A percentile compares a stretch with the other conserved stretches of the same genome.
Evolutionary conservation across 2,888 invertebrate species (phyloP).

Genomic region (Fragum whitleyi): DNA sequence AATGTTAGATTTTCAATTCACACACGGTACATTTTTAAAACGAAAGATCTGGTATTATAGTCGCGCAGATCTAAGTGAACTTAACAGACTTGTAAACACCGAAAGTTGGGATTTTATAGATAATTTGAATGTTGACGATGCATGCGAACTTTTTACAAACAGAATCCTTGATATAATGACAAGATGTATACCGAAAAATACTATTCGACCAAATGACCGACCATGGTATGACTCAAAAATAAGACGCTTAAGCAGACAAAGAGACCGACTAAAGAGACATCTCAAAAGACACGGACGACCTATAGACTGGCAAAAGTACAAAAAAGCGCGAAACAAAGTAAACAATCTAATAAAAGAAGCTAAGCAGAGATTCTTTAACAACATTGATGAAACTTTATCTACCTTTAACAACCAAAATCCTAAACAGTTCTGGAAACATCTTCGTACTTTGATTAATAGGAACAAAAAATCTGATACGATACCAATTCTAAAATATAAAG

Average conservation of each 20-base stretch:
- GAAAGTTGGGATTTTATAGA: constrained; percentile 6
- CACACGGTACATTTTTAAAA: not conserved
- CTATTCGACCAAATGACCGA: constrained; percentile 30
- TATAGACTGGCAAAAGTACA: constrained; percentile 18
- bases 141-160: not conserved
- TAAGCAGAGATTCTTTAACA: constrained; percentile 17
- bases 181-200: constrained; percentile 38
- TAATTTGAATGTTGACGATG: not conserved
- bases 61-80: not conserved
- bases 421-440: constrained; percentile 31
- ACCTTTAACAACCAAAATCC: not conserved
- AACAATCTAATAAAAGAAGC: constrained; percentile 34
- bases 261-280: constrained; percentile 36
- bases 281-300: constrained; percentile 15
- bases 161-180: constrained; percentile 19
- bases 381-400: constrained; percentile 23
- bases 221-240: constrained; percentile 42
- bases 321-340: constrained; percentile 29
- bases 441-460: constrained; percentile 18
- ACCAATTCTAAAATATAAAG: constrained; percentile 9
- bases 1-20: not conserved
- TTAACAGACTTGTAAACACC: not conserved
- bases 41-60: not conserved
- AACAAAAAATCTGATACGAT: constrained; percentile 18
- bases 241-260: constrained; percentile 16